phyloP scores from a whole-genome alignment of 2,888 invertebrate genomes.

The Amblyjoppa fuscipennis region DNA sequence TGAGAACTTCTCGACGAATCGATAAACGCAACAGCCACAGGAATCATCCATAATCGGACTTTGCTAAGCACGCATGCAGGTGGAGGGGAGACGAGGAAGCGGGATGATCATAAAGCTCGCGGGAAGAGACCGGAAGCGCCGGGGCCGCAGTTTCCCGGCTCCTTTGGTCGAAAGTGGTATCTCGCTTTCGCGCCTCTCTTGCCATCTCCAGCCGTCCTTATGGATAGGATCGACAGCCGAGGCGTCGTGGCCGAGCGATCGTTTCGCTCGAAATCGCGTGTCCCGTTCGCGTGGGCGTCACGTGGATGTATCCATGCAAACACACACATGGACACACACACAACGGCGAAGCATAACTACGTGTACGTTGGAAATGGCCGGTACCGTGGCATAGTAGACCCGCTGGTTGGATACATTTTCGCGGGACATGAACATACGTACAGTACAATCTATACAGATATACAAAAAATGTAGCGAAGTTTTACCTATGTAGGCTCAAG shows the following conservation, averaged over 20 bases:
- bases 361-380: not conserved
- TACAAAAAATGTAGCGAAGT: constrained; percentile 35
- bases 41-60: not conserved
- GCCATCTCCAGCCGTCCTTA: not conserved
- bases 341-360: not conserved
- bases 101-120: constrained; percentile 25
- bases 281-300: constrained; percentile 50
- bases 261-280: constrained; percentile 67
- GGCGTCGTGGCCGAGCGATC: constrained; percentile 56
- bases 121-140: constrained; percentile 46
- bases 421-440: constrained; percentile 20
- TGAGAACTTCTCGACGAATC: not conserved
- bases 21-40: not conserved
- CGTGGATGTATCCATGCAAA: constrained; percentile 2
- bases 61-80: not conserved
- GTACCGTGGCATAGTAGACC: not conserved
- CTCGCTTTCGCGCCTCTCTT: constrained; percentile 38
- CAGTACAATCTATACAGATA: constrained; percentile 21
- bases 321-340: not conserved
- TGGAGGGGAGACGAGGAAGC: not conserved
- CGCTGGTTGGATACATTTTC: not conserved
- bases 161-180: constrained; percentile 46
- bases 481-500: constrained; percentile 58
- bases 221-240: constrained; percentile 19
- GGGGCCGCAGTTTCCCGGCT: constrained; percentile 44